phyloP scores from a whole-genome alignment of 2,797 vertebrate species.

The Spinus pinus region DNA sequence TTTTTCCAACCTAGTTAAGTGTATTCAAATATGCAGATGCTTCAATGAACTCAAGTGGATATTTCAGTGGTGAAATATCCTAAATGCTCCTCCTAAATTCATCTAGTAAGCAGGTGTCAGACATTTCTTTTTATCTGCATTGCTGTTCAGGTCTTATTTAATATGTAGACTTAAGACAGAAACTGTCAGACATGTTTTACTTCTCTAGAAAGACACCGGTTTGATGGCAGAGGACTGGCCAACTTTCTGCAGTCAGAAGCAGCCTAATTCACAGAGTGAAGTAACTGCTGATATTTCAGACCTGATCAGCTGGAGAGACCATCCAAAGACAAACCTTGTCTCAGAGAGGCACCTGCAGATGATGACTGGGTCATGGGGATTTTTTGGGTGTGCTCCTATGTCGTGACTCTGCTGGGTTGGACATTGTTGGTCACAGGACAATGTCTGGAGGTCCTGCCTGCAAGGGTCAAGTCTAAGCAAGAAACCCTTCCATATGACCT shows the following conservation, averaged over 20 bases:
- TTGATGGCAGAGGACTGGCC: background rate
- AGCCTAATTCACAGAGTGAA: background rate
- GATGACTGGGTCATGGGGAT: background rate
- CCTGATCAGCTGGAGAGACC: background rate
- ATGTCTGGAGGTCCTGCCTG: background rate
- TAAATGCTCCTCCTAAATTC: background rate
- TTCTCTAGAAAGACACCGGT: background rate
- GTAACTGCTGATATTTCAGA: background rate
- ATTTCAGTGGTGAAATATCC: slow-evolving; percentile 19
- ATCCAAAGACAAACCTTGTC: background rate
- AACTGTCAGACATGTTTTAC: background rate
- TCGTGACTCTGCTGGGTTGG: background rate
- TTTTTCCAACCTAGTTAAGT: background rate
- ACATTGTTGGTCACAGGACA: background rate
- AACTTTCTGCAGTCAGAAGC: background rate
- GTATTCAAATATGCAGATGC: slow-evolving; percentile 3
- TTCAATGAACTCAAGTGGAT: background rate
- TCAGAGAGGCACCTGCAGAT: background rate
- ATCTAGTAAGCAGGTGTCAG: background rate
- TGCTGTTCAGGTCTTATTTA: background rate
- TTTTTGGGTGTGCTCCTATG: accelerated
- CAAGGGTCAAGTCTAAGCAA: background rate
- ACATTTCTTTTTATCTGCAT: background rate
- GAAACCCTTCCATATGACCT: background rate
- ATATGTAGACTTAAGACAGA: background rate